Percentiles rank a stretch among this genome's conserved stretches.
phyloP scores from a whole-genome alignment of 2,888 invertebrate genomes.

The Dendrolimus pini region DNA sequence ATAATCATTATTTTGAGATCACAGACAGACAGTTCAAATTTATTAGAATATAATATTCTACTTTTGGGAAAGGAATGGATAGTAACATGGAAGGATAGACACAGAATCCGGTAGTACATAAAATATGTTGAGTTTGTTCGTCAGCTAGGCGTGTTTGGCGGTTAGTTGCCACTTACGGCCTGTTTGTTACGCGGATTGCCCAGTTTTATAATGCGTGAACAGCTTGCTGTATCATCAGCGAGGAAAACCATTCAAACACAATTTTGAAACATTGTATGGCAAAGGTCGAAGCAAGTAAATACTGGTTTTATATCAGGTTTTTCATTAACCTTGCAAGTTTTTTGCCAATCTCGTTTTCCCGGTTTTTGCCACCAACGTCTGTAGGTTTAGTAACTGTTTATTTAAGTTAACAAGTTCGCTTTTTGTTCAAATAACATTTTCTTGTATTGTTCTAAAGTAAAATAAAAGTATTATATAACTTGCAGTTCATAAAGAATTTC shows the following conservation, averaged over 20 bases:
- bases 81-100: no score
- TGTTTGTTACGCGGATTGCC: not conserved
- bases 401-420: not conserved
- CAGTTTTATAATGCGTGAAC: no score
- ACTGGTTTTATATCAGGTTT: slow-evolving; percentile 1
- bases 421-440: not conserved
- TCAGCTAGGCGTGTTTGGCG: slow-evolving; percentile 22
- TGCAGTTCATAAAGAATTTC: no score
- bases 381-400: not conserved
- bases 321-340: slow-evolving; percentile 2
- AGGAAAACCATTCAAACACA: no score
- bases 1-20: no score
- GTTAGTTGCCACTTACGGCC: slow-evolving; percentile 20
- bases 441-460: not conserved
- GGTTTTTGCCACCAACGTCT: not conserved
- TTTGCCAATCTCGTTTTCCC: slow-evolving; percentile 1
- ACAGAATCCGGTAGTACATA: not conserved
- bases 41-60: no score
- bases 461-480: no score
- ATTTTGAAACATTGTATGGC: slow-evolving; percentile 20
- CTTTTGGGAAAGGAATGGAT: no score
- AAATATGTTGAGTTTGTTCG: slow-evolving; percentile 8
- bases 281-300: slow-evolving; percentile 14
- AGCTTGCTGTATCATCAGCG: no score
- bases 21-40: no score